phyloP scores from a whole-genome alignment of 1,140 invertebrate genomes.

The Cherax quadricarinatus region DNA sequence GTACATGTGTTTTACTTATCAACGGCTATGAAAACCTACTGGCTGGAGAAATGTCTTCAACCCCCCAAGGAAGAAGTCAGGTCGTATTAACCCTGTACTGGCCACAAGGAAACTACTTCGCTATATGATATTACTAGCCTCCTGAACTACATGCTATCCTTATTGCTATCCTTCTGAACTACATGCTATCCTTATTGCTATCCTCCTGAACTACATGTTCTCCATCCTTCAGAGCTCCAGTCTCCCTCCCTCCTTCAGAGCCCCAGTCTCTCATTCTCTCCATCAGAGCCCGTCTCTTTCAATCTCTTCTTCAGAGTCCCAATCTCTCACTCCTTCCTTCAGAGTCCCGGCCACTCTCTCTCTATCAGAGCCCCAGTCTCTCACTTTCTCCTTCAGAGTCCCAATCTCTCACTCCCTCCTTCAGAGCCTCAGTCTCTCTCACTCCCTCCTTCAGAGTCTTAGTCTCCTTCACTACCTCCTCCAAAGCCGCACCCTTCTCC shows the following conservation, averaged over 20 bases:
- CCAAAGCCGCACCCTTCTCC: not conserved
- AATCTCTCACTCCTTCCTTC: constrained; percentile 14
- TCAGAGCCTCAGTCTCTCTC: constrained; percentile 14
- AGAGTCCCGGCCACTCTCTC: not conserved
- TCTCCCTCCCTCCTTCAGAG: not conserved
- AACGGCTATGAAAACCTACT: too few species aligned
- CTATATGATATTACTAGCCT: not conserved
- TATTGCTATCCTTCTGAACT: not conserved
- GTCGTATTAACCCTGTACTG: too few species aligned
- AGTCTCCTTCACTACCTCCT: too few species aligned
- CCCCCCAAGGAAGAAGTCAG: too few species aligned
- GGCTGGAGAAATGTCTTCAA: too few species aligned
- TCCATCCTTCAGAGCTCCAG: not conserved
- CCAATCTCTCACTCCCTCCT: not conserved
- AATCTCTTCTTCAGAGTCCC: not conserved
- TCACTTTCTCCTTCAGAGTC: not conserved
- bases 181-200: constrained; percentile 6
- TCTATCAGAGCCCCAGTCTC: not conserved
- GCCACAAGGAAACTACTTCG: too few species aligned
- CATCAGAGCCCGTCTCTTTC: constrained; percentile 28
- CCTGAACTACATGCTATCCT: not conserved
- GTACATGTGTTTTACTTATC: too few species aligned
- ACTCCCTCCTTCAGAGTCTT: not conserved
- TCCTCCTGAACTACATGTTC: not conserved
- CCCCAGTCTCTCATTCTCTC: not conserved